A percentile compares a stretch with the other conserved stretches of the same genome.
Conservation (phyloP, 2,113 vertebrate species). For the Centropus bengalensis region DNA sequence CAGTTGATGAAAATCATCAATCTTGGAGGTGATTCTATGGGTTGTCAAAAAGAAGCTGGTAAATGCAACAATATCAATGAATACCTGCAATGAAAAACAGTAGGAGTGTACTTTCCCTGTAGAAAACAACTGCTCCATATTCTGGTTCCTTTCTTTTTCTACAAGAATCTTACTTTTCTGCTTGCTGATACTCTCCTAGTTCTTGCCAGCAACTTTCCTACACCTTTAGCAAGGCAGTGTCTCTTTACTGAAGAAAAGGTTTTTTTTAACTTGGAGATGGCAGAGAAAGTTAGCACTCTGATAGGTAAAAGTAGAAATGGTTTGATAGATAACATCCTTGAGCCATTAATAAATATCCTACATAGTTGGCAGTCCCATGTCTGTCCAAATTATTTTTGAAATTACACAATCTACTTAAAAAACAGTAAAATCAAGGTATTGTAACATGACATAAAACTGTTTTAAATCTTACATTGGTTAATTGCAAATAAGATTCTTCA, state of each 20-base stretch:
- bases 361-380: neutral
- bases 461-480: neutral
- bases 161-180: neutral
- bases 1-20: neutral
- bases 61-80: neutral
- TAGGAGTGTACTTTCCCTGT: neutral
- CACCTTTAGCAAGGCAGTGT: neutral
- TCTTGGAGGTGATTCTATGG: neutral
- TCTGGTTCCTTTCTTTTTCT: neutral
- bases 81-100: neutral
- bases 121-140: neutral
- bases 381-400: neutral
- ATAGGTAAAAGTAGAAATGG: neutral
- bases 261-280: neutral
- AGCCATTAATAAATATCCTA: neutral
- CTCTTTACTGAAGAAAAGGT: neutral
- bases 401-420: neutral
- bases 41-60: neutral
- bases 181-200: neutral
- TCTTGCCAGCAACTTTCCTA: neutral
- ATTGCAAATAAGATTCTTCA: neutral
- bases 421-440: neutral
- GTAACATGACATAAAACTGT: neutral
- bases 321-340: neutral
- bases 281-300: neutral